Percentiles rank a stretch among this genome's conserved stretches.
phyloP scores from a whole-genome alignment of 2,888 invertebrate genomes.

The Calameuta idolon region DNA sequence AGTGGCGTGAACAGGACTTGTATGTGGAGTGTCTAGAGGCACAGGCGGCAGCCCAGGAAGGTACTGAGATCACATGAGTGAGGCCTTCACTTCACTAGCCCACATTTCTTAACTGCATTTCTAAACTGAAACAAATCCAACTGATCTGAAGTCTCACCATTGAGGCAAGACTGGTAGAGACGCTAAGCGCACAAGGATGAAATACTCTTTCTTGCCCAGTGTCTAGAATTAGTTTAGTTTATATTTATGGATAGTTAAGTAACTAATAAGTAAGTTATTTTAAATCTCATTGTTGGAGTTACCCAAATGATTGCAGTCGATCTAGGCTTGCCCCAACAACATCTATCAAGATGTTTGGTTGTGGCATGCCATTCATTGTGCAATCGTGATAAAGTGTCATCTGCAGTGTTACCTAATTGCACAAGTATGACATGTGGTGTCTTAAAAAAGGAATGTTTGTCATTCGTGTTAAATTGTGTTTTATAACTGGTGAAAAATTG shows the following conservation, averaged over 20 bases:
- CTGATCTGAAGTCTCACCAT: conserved; percentile 35
- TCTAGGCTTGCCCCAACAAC: neutral
- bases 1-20: conserved; percentile 82
- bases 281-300: neutral
- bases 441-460: neutral
- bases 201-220: conserved; percentile 18
- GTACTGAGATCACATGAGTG: conserved; percentile 71
- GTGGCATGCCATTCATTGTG: neutral
- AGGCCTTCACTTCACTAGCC: conserved; percentile 48
- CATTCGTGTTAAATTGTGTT: neutral
- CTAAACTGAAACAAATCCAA: conserved; percentile 37
- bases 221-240: conserved; percentile 21
- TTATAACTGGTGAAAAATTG: neutral
- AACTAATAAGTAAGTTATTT: conserved; percentile 16
- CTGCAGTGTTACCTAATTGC: neutral
- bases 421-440: neutral
- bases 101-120: conserved; percentile 55
- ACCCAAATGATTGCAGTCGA: neutral
- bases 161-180: conserved; percentile 53
- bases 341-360: neutral
- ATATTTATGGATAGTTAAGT: conserved; percentile 15
- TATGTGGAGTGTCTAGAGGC: conserved; percentile 82
- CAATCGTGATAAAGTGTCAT: neutral
- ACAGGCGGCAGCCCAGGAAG: conserved; percentile 82
- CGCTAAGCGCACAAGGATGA: conserved; percentile 44